Percentiles rank a stretch among this genome's conserved stretches.
phyloP scores from a whole-genome alignment of 2,797 vertebrate species.

The Semotilus atromaculatus region DNA sequence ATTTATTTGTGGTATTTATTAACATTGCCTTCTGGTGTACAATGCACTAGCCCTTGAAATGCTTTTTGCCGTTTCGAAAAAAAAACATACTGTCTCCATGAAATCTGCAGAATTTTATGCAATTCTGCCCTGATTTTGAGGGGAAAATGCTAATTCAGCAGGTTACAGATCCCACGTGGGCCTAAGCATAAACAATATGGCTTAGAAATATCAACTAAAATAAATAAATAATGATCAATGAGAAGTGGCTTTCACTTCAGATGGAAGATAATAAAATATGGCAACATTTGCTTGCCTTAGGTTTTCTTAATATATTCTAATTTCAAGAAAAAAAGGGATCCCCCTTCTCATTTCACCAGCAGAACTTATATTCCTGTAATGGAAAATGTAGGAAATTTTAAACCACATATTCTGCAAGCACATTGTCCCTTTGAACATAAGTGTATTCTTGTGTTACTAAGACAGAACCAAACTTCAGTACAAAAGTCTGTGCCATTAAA shows the following conservation, averaged over 20 bases:
- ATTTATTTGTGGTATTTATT: conserved; percentile 62
- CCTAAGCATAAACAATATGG: neutral
- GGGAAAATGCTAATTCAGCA: neutral
- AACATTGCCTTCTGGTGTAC: neutral
- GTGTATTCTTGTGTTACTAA: neutral
- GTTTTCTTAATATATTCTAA: neutral
- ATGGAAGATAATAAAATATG: neutral
- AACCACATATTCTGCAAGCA: too few relatives aligned
- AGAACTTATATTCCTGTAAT: neutral
- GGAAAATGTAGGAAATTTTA: neutral
- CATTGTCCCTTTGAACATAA: neutral
- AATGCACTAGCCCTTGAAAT: neutral
- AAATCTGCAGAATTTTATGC: neutral
- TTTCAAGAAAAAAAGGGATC: neutral
- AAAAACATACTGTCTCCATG: neutral
- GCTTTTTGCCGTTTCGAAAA: neutral
- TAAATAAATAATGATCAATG: neutral
- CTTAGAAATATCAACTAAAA: too few relatives aligned
- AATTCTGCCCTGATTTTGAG: neutral
- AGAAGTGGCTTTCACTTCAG: neutral
- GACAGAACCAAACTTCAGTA: neutral
- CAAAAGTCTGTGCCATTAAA: neutral
- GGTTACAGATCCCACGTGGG: neutral
- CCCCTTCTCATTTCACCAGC: neutral
- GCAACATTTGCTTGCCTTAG: neutral